Base-by-base conservation (phyloP, 2,113 vertebrate species). In the Progne subis region DNA sequence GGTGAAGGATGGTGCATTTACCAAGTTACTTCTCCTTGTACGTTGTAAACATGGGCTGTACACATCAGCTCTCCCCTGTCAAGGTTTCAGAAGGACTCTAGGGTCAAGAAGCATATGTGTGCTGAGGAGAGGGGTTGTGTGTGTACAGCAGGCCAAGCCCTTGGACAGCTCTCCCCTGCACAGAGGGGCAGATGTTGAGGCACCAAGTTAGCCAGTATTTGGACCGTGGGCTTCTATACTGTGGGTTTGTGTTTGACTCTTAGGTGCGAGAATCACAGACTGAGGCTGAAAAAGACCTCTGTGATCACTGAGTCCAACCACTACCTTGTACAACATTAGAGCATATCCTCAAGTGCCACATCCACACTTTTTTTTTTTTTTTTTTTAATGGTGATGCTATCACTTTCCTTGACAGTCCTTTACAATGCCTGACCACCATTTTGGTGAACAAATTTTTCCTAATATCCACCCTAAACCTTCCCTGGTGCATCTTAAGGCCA, bases 91-190 rank as follows among this genome's bases (percentile, higher is more conserved):
- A 50, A 18, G 44, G 68, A 63, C 15, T 39, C 29, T 8, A 46
- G 59, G 50, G 49, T 50, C 0, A 0, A 71, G 32, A 26, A 41
- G 20, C 21, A 6, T 4, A 14, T 37, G 8, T 61, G 28, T 60
- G 25, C 34, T 43, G 11, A 55, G 56, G 24, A 84, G 18, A 53
- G 34, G 20, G 18, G 8, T 18, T 68, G 5, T 11, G 10, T 68
- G 5, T 11, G 10, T 34, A 9, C 16, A 56, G 74, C 49, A 21
- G 17, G 4, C 23, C 23, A 55, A 69, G 18, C 12, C 41, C 25
- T 55, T 16, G 50, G 37, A 32, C 46, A 76, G 6, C 55, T 82
- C 46, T 84, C 7, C 5, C 2, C 9, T 18, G 61, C 28, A 25
- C 26, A 14, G 31, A 8, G 24, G 21, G 14, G 5, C 31, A 65